Evolutionary conservation across 2,888 invertebrate genomes (phyloP).

Genomic region (Lepidocyrtoides sp.): DNA sequence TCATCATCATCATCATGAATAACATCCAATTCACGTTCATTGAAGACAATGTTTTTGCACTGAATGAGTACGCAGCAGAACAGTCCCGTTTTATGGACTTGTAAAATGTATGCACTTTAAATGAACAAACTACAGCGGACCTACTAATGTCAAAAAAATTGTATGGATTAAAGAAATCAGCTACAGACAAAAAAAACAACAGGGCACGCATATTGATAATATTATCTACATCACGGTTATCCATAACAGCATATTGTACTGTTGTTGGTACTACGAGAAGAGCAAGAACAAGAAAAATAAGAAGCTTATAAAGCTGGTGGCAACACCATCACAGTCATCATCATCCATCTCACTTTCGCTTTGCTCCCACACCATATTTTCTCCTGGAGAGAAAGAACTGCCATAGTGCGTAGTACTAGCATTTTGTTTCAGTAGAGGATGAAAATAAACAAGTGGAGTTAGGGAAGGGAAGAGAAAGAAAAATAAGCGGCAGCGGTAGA

Average conservation of each 20-base stretch:
- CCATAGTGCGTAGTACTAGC: constrained; percentile 36
- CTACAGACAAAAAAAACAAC: constrained; percentile 6
- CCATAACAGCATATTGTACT: constrained; percentile 68
- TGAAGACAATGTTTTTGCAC: not conserved
- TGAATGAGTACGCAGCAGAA: not conserved
- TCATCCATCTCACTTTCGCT: constrained; percentile 45
- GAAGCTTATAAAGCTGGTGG: not conserved
- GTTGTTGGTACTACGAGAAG: not conserved
- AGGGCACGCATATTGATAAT: constrained; percentile 47
- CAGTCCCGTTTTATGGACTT: not conserved
- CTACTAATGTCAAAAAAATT: not conserved
- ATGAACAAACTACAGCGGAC: not conserved
- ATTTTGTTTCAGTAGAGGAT: constrained; percentile 17
- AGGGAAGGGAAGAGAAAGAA: not conserved
- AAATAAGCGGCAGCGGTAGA: not conserved
- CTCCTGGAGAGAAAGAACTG: not conserved
- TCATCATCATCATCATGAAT: constrained; percentile 26
- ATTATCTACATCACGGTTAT: constrained; percentile 56
- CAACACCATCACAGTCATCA: constrained; percentile 19
- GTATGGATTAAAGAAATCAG: not conserved
- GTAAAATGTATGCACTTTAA: not conserved
- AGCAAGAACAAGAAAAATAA: constrained; percentile 60
- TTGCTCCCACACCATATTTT: constrained; percentile 17
- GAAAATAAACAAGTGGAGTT: not conserved
- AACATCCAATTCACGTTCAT: not conserved